Base-by-base conservation (phyloP, 2,113 vertebrate genomes). In the Neoarius graeffei region DNA sequence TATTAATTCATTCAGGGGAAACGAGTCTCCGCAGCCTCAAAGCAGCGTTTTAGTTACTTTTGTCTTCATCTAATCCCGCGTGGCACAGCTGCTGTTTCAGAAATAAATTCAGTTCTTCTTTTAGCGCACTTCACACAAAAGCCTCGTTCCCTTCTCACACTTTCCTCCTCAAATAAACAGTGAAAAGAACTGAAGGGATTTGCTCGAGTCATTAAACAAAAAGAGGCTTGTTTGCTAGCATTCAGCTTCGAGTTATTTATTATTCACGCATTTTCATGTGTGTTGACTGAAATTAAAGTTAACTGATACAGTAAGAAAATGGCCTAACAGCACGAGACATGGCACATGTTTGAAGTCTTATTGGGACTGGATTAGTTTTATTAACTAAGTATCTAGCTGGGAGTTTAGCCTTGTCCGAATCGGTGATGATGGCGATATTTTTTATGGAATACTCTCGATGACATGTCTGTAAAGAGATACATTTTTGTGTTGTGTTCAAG, bases 1-100 rank as follows among this genome's bases (percentile, higher is more conserved):
- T 94, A 93, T 90, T 92, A 94, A 95, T 94, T 94, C 93, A 94
- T 95, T 94, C 89, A 92, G 91, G 13, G 5, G 35, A 20, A 87
- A 88, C 89, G 88, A 86, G 56, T 86, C 89, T 73, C 54, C 0
- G n/a, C 76, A 2, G 19, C 54, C 25, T 5, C 17, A 10, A 9
- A 59, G 14, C 27, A 1, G 27, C 56, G 17, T 91, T 92, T 91
- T 92, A 89, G 88, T 93, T 90, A 85, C 89, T 91, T 92, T 93
- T 92, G 93, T 92, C 85, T 92, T 81, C 42, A 66, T 57, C 13
- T 27, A 64, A 69, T 87, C 66, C 80, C 66, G 35, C 23, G 13
- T 27, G 79, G 62, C 67, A 7, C 7, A n/a, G 25, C n/a, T 52
- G 42, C 56, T 14, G 25, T 86, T 80, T 80, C 4, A 35, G 48